These are phyloP conservation scores for Labroides dimidiatus DNA, from an alignment of 2,797 vertebrate genomes.

Conservation along the genomic window DNA sequence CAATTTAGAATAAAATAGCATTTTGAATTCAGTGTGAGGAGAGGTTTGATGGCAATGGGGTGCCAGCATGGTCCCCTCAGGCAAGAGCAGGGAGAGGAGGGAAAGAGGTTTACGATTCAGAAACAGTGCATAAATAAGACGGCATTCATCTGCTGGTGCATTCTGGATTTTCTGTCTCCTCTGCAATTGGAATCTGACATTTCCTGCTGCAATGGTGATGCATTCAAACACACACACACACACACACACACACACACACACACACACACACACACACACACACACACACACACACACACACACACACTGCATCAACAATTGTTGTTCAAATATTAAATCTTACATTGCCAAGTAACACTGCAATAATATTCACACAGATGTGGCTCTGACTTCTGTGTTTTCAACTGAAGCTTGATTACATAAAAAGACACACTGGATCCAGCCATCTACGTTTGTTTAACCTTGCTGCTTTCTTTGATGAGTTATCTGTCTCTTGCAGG, in stretches of 20 bases:
- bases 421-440: no score
- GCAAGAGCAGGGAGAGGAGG: slow-evolving; percentile 27
- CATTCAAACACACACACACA: slow-evolving; percentile 2
- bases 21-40: slow-evolving; percentile 40
- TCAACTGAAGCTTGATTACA: no score
- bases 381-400: not conserved
- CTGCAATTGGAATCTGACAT: slow-evolving; percentile 55
- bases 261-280: slow-evolving; percentile 12
- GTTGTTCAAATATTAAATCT: not conserved
- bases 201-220: slow-evolving; percentile 25
- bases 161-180: slow-evolving; percentile 33
- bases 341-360: slow-evolving; percentile 2
- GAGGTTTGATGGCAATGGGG: slow-evolving; percentile 38
- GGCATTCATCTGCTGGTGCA: slow-evolving; percentile 39
- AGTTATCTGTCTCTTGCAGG: no score
- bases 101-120: slow-evolving; percentile 50
- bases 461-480: no score
- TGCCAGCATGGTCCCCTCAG: slow-evolving; percentile 35
- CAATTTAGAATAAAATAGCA: slow-evolving; percentile 47
- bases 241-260: slow-evolving; percentile 4
- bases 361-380: slow-evolving; percentile 15
- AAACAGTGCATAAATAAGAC: slow-evolving; percentile 39
- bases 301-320: slow-evolving; percentile 17
- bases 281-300: slow-evolving; percentile 2
- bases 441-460: no score